A percentile compares a stretch with the other conserved stretches of the same genome.
Conservation (phyloP, 2,797 vertebrate genomes). For the Poeciliopsis presidionis region DNA sequence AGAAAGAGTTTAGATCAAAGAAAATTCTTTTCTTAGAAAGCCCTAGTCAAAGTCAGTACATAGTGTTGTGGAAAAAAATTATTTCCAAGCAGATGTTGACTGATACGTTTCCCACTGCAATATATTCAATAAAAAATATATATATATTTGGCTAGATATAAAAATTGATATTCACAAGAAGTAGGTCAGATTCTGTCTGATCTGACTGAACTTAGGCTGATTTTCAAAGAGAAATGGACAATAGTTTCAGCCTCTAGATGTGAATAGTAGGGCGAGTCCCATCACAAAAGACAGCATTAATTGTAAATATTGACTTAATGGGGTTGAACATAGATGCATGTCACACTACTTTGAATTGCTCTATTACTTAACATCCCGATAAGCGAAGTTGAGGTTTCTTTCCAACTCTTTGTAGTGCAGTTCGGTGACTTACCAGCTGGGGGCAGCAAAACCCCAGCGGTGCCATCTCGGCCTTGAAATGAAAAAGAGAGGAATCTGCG, state of each 20-base stretch:
- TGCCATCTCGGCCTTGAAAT: not conserved
- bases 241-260: too few species aligned
- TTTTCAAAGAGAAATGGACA: not conserved
- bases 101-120: too few species aligned
- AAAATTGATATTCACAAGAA: not conserved
- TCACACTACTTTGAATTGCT: not conserved
- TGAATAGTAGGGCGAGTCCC: too few species aligned
- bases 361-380: not conserved
- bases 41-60: not conserved
- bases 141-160: not conserved
- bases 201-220: not conserved
- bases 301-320: too few species aligned
- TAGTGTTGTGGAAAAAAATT: not conserved
- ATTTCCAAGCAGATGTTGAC: too few species aligned
- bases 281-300: too few species aligned
- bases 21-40: not conserved
- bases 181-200: not conserved
- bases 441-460: conserved; percentile 2
- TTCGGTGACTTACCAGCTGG: not conserved
- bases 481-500: not conserved
- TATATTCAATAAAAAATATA: not conserved
- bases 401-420: not conserved
- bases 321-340: too few species aligned
- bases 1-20: not conserved
- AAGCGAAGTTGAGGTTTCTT: not conserved